These are phyloP conservation scores for Rhinophrynus dorsalis DNA, from an alignment of 2,797 vertebrate species.

Conservation along the genomic window DNA sequence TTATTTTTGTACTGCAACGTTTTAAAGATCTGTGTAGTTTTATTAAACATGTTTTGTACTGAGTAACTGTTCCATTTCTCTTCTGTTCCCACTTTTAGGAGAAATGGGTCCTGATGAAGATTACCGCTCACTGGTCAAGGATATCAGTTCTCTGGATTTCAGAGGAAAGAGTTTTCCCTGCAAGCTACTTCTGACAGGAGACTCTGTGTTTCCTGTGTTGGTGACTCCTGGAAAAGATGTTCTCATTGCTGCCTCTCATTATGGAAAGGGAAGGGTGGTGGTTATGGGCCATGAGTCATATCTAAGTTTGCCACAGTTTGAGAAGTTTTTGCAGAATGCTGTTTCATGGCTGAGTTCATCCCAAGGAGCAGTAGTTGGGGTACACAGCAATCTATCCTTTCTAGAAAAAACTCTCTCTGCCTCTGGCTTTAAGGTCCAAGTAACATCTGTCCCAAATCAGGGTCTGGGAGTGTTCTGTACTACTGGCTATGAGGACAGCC, in stretches of 20 bases:
- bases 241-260: constrained; percentile 65
- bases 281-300: constrained; percentile 63
- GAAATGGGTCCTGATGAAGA: constrained; percentile 52
- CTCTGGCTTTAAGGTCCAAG: constrained; percentile 50
- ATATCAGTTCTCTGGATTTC: constrained; percentile 61
- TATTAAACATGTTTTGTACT: too few species aligned
- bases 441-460: not conserved
- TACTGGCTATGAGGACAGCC: constrained; percentile 55
- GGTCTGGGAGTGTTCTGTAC: constrained; percentile 61
- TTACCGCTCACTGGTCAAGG: constrained; percentile 58
- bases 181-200: constrained; percentile 66
- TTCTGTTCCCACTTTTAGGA: too few species aligned
- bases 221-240: constrained; percentile 65
- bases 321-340: constrained; percentile 65
- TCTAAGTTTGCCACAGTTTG: constrained; percentile 56
- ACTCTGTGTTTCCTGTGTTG: constrained; percentile 64
- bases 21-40: too few species aligned
- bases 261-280: constrained; percentile 64
- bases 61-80: too few species aligned
- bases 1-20: too few species aligned
- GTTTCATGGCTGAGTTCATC: constrained; percentile 66
- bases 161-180: constrained; percentile 59
- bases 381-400: constrained; percentile 52
- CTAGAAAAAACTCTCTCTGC: constrained; percentile 56
- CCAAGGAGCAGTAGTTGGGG: constrained; percentile 52